These are phyloP conservation scores for Charadrius vociferus DNA, from an alignment of 2,113 vertebrate genomes.

Conservation along the genomic window DNA sequence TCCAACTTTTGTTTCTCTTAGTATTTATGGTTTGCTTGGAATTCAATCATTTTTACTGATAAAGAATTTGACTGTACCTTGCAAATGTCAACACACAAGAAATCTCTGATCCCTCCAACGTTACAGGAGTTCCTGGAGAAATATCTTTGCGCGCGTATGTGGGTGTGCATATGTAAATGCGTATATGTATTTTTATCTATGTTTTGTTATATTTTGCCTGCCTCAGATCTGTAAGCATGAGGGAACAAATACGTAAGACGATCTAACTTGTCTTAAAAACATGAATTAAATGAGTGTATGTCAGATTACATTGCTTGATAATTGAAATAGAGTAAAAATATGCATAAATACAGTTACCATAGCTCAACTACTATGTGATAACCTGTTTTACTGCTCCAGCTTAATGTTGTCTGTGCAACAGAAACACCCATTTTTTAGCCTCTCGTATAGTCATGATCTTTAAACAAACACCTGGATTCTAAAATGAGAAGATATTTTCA, in stretches of 20 bases:
- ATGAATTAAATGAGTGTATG: neutral
- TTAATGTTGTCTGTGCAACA: neutral
- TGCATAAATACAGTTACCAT: neutral
- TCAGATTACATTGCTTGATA: neutral
- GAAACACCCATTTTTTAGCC: neutral
- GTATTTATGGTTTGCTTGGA: neutral
- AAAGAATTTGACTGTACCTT: neutral
- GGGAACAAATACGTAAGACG: neutral
- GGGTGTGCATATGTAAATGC: neutral
- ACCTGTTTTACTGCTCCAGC: neutral
- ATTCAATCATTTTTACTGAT: neutral
- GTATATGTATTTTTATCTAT: neutral
- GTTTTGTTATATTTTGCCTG: neutral
- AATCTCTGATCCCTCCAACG: neutral
- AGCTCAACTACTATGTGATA: neutral
- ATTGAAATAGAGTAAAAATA: neutral
- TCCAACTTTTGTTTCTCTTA: neutral
- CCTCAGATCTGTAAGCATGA: neutral
- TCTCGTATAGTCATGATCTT: neutral
- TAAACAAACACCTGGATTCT: neutral
- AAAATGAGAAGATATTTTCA: neutral
- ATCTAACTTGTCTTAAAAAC: neutral
- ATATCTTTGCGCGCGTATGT: neutral
- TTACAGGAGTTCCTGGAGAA: neutral
- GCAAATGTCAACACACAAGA: neutral